Base-by-base conservation (phyloP, 2,113 vertebrate species). In the Vimba vimba region DNA sequence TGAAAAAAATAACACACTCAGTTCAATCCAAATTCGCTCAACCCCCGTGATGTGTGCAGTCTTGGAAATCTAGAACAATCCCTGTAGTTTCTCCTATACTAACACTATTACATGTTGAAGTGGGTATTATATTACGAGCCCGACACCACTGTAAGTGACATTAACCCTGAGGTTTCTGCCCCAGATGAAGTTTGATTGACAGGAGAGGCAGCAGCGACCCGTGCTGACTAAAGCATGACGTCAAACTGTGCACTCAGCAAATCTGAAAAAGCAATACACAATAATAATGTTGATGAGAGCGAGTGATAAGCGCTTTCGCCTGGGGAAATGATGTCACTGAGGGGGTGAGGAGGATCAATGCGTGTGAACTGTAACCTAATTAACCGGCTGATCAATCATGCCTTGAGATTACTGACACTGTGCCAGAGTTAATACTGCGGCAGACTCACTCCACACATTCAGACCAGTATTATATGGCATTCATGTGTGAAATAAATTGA, bases 311-410 rank as follows among this genome's bases (percentile, higher is more conserved):
- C 13, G 6, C 21, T 60, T 71, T 79, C 25, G 2, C 64, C 45
- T 17, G 39, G 62, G 66, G 52, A 73, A 80, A 79, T 79, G 0
- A 78, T 77, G 75, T 57, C 77, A 62, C 17, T 25, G 76, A 0
- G 39, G 3, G 12, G n/a, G 76, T 0, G 39, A 10, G 12, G n/a
- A 8, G 4, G 52, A 47, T 86, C 77, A 1, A 80, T 86, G 39
- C n/a, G 36, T 47, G 77, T 73, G 69, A 79, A 73, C 77, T 25
- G 75, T 62, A 55, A 73, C 66, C 55, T 36, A 80, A 79, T 59
- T 74, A 45, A 7, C 15, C 1, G 10, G 17, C 50, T 60, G 36
- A 86, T 80, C 64, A 45, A 71, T 86, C 68, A 45, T 6, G 77
- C 76, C 13, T 66, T 57, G 69, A 59, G 64, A 59, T 85, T 66